Conservation (phyloP, 2,888 invertebrate species). For the Lasioglossum oenotherae region DNA sequence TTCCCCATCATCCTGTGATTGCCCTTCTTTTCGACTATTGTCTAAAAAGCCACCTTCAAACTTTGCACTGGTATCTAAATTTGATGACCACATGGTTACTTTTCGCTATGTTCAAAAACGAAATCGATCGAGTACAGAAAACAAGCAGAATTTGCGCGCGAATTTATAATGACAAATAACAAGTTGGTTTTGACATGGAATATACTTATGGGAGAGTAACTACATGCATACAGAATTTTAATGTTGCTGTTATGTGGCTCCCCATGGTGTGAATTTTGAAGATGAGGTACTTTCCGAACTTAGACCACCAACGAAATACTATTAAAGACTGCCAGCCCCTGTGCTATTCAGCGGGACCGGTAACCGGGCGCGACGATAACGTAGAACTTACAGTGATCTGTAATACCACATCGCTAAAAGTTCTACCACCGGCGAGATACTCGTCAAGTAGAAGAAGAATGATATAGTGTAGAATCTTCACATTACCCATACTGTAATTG, state of each 20-base stretch:
- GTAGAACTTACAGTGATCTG: too few relatives aligned
- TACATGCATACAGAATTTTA: too few relatives aligned
- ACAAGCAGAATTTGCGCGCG: slow-evolving; percentile 26
- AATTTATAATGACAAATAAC: slow-evolving; percentile 32
- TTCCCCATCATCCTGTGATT: slow-evolving; percentile 44
- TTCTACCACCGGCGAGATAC: too few relatives aligned
- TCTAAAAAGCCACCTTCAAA: slow-evolving; percentile 75
- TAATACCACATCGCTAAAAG: too few relatives aligned
- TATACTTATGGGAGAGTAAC: neutral
- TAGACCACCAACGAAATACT: too few relatives aligned
- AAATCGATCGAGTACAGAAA: neutral
- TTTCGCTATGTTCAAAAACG: neutral
- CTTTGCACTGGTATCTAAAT: slow-evolving; percentile 24
- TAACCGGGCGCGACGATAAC: too few relatives aligned
- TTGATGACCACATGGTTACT: slow-evolving; percentile 45
- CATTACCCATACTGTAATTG: too few relatives aligned
- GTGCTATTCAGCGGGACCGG: too few relatives aligned
- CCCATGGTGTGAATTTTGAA: neutral
- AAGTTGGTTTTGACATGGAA: neutral
- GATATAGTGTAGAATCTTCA: too few relatives aligned
- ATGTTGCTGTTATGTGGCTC: neutral
- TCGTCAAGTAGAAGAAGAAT: too few relatives aligned
- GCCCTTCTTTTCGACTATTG: slow-evolving; percentile 47
- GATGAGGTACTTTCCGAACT: too few relatives aligned
- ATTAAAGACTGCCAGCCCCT: too few relatives aligned